Percentiles rank a stretch among this genome's conserved stretches.
phyloP scores from a whole-genome alignment of 2,888 invertebrate genomes.

The Hypsopygia costalis region DNA sequence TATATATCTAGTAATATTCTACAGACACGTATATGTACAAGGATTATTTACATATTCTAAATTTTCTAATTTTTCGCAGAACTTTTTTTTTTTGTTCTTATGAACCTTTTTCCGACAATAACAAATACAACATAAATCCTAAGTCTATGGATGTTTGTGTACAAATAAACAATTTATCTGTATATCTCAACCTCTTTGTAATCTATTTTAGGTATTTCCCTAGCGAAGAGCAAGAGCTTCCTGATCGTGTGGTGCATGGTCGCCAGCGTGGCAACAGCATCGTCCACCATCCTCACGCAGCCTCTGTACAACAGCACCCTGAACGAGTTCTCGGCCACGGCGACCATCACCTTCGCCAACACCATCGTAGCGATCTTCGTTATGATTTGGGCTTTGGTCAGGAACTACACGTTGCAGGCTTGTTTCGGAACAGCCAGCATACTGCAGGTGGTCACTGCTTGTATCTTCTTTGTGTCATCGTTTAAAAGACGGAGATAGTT shows the following conservation, averaged over 20 bases:
- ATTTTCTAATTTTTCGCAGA: too few species aligned
- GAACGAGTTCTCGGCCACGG: conserved; percentile 69
- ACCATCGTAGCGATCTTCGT: conserved; percentile 54
- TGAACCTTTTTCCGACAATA: too few species aligned
- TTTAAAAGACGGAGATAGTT: conserved; percentile 54
- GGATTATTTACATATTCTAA: too few species aligned
- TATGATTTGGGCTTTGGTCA: conserved; percentile 53
- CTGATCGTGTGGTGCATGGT: conserved; percentile 68
- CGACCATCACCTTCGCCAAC: conserved; percentile 65
- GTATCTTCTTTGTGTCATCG: conserved; percentile 54
- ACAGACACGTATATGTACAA: too few species aligned
- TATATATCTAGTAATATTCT: too few species aligned
- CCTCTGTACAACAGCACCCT: conserved; percentile 63
- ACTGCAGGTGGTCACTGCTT: conserved; percentile 53
- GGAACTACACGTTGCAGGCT: conserved; percentile 57
- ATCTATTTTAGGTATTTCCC: conserved; percentile 54
- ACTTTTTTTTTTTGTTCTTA: too few species aligned
- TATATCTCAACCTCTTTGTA: too few species aligned
- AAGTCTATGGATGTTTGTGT: too few species aligned
- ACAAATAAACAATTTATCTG: too few species aligned
- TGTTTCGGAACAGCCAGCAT: conserved; percentile 63
- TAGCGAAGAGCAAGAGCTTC: conserved; percentile 52
- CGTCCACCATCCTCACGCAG: conserved; percentile 58
- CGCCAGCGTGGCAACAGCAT: conserved; percentile 60
- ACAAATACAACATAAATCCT: too few species aligned